A percentile compares a stretch with the other conserved stretches of the same genome.
These are phyloP conservation scores for Heliconius ismenius DNA, from an alignment of 2,888 invertebrate genomes.

Conservation along the genomic window DNA sequence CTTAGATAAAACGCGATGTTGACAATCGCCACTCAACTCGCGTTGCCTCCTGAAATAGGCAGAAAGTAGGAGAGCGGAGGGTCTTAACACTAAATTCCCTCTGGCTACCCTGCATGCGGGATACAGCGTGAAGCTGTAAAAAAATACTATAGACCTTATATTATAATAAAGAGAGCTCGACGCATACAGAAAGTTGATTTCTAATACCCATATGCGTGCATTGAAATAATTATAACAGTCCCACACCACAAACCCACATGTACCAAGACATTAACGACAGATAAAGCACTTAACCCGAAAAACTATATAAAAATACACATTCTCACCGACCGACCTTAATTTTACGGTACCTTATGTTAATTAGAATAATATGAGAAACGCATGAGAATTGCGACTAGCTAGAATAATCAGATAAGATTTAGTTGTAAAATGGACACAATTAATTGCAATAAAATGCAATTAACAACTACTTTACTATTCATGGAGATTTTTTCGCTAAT, in stretches of 20 bases:
- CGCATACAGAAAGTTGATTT: conserved; percentile 23
- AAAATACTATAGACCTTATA: too few relatives aligned
- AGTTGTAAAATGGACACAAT: conserved; percentile 32
- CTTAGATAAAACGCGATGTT: too few relatives aligned
- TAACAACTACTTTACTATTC: conserved; percentile 31
- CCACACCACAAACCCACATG: conserved; percentile 43
- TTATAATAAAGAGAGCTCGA: background rate
- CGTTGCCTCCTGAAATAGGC: too few relatives aligned
- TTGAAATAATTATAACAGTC: conserved; percentile 32
- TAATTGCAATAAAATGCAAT: conserved; percentile 25
- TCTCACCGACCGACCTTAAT: conserved; percentile 45
- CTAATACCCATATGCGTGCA: conserved; percentile 23
- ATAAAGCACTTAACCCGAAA: conserved; percentile 44
- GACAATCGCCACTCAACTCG: too few relatives aligned
- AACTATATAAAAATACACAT: conserved; percentile 42
- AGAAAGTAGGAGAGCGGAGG: too few relatives aligned
- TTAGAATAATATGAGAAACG: conserved; percentile 44
- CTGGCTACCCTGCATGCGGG: too few relatives aligned
- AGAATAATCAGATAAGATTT: conserved; percentile 41
- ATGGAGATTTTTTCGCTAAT: conserved; percentile 22
- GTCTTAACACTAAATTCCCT: too few relatives aligned
- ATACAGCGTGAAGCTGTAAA: too few relatives aligned
- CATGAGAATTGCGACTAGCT: conserved; percentile 42
- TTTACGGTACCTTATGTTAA: conserved; percentile 44
- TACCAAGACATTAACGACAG: conserved; percentile 23